Evolutionary conservation across 2,888 invertebrate species (phyloP), one percentile per base, ranked within the genome.

Genomic region (Ornithoptera alexandrae): DNA sequence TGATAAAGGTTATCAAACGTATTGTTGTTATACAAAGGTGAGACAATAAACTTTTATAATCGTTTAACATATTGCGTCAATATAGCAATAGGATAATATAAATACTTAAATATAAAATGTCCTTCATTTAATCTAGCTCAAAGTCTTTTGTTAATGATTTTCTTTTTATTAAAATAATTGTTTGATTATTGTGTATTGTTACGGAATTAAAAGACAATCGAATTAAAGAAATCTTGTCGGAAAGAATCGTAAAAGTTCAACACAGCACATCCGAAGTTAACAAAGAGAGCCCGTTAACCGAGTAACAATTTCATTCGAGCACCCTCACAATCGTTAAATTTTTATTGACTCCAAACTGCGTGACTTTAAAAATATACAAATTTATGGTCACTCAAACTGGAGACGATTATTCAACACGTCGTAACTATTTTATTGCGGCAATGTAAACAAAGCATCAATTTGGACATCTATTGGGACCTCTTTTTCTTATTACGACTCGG

Each of bases 281-380:
- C 70, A 71, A 71, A 67, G 70, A 73, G 73, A 76, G 76, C 78
- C 77, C 79, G 78, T 84, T 84, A 83, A 86, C 83, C 80, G 79
- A 80, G 78, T 85, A 85, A 86, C 87, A 84, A 84, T 88, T 87
- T 89, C 85, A 90, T 88, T 85, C 79, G 76, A 79, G 86, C 87
- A 86, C 88, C 91, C 90, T 88, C 81, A 78, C 81, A 84, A 84
- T 89, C 92, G 90, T 92, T 89, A 92, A 91, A 90, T 84, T 90
- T 91, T 91, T 92, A 92, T 91, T 85, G 88, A 89, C 90, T 90
- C 82, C 84, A 86, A 91, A 90, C 88, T 86, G 86, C 86, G 86
- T 83, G 87, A 89, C 91, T 90, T 91, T 90, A 89, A 92, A 91
- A 92, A 91, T 89, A 89, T 84, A 91, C 90, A 91, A 91, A 91